Evolutionary conservation across 2,888 invertebrate species (phyloP), one percentile per base, ranked within the genome.

Genomic region (Dorcus hopei): DNA sequence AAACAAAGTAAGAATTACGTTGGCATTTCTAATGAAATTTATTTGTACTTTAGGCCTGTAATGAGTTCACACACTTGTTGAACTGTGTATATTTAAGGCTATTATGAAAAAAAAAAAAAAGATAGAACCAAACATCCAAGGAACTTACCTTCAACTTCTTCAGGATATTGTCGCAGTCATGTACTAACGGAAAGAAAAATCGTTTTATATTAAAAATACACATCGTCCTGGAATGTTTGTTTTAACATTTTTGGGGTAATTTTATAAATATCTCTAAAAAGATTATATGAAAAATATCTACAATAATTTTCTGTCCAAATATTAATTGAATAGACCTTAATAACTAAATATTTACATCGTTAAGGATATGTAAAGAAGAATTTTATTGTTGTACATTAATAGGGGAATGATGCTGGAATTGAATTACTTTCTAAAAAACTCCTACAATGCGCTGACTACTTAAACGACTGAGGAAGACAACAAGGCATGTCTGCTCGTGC

Each of bases 391-490:
- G 54, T 58, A 58, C 54, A 54, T 58, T 16, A 51, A 11, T 45
- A 9, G 45, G 45, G 14, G 14, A 45, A 45, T 45, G 45, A 23
- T 16, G 45, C 23, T 45, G 23, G 50, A 49, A 49, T 49, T 40
- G 9, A 11, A 39, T 42, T 48, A 9, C 49, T 47, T 48, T 16
- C 39, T 39, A 19, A 16, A 54, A 11, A n/a, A 26, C n/a, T 42
- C 26, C 43, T n/a, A 38, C 9, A 50, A 50, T 26, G 40, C 42
- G 23, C 47, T 49, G 54, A 41, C 41, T 41, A 49, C 49, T 43
- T 33, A 19, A 57, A 50, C 51, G 62, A 68, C 60, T 64, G 65
- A 75, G 75, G 75, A 76, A 76, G 75, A 76, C 75, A 72, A 73
- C 72, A 76, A 76, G 75, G 75, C 75, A 74, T 58, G 56, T 53